A percentile compares a stretch with the other conserved stretches of the same genome.
These are phyloP conservation scores for Meliscaeva auricollis DNA, from an alignment of 2,888 invertebrate genomes.

Conservation along the genomic window DNA sequence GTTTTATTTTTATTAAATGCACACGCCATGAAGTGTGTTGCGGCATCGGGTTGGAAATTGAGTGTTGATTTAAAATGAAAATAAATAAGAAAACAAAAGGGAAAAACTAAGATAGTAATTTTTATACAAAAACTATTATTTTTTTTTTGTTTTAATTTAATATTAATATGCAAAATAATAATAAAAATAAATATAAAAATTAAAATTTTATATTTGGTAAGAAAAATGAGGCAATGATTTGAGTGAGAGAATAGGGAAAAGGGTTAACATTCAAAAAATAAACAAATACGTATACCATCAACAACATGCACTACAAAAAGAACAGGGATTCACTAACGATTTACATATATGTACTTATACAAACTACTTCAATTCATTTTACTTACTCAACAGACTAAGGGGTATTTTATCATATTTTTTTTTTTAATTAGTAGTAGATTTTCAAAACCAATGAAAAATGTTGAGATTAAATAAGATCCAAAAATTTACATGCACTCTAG, in stretches of 20 bases:
- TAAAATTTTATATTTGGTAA: not conserved
- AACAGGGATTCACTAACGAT: not conserved
- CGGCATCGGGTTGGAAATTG: conserved; percentile 44
- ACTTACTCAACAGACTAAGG: not conserved
- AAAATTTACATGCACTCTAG: too few species aligned
- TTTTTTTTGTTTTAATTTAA: conserved; percentile 34
- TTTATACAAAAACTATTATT: conserved; percentile 56
- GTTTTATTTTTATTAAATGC: conserved; percentile 51
- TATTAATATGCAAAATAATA: conserved; percentile 28
- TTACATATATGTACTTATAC: not conserved
- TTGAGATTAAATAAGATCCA: too few species aligned
- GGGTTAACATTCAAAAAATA: not conserved
- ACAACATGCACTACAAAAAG: conserved; percentile 17
- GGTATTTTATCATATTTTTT: too few species aligned
- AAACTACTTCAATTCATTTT: not conserved
- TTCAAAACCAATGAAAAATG: too few species aligned
- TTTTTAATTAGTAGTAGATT: too few species aligned
- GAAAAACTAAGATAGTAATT: conserved; percentile 68
- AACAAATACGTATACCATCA: not conserved
- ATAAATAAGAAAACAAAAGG: conserved; percentile 66
- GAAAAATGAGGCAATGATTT: not conserved
- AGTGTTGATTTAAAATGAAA: conserved; percentile 59
- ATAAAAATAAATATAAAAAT: conserved; percentile 12
- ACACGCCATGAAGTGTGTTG: conserved; percentile 60
- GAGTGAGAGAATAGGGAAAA: not conserved